These are phyloP conservation scores for Cossypha polioptera DNA, from an alignment of 2,797 vertebrate genomes.

Conservation along the genomic window DNA sequence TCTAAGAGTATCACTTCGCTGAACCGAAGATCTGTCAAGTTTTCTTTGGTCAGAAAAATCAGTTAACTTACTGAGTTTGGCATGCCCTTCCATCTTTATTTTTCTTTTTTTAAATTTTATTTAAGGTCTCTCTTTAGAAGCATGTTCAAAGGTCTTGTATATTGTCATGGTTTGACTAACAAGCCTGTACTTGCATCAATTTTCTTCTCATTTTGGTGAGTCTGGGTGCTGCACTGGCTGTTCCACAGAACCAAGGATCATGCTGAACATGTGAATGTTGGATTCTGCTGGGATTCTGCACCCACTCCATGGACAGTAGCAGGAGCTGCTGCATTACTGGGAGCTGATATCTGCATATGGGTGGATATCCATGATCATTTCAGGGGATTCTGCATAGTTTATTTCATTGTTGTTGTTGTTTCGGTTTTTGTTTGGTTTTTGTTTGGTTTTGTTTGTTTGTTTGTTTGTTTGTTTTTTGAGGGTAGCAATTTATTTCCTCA, in stretches of 20 bases:
- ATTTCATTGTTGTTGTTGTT: neutral
- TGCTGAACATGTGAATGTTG: neutral
- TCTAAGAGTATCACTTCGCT: neutral
- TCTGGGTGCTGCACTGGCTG: fast-evolving
- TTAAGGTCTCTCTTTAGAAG: neutral
- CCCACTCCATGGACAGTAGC: neutral
- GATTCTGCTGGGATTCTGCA: neutral
- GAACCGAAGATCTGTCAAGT: neutral
- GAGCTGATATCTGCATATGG: neutral
- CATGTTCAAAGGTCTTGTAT: neutral
- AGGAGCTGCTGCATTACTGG: neutral
- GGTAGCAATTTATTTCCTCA: neutral
- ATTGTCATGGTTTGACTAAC: neutral
- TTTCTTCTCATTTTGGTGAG: neutral
- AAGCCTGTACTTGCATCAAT: neutral
- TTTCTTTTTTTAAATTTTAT: neutral
- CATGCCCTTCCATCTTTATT: neutral
- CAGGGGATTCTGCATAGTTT: neutral
- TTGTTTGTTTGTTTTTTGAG: neutral
- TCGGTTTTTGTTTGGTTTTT: neutral
- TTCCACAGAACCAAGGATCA: neutral
- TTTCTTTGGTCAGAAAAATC: neutral
- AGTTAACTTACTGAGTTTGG: neutral
- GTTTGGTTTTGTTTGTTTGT: neutral
- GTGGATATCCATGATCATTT: neutral